Conservation (phyloP, 2,113 vertebrate species). For the Zosterops lateralis region DNA sequence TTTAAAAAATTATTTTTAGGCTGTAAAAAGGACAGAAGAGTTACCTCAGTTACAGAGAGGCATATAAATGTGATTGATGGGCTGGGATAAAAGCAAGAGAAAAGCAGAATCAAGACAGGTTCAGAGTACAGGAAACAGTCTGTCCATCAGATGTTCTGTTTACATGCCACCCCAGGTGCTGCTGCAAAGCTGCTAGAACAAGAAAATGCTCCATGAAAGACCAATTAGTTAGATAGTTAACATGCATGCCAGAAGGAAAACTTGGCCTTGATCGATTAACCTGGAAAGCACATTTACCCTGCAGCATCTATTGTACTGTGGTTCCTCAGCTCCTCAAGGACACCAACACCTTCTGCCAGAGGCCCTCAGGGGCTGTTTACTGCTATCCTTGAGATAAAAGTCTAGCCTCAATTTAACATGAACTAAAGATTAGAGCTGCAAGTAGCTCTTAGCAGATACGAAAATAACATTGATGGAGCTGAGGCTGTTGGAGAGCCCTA, state of each 20-base stretch:
- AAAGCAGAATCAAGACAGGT: not conserved
- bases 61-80: conserved; percentile 5
- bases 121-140: not conserved
- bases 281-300: not conserved
- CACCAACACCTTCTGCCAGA: not conserved
- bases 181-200: not conserved
- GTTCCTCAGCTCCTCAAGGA: not conserved
- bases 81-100: not conserved
- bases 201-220: not conserved
- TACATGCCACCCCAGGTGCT: not conserved
- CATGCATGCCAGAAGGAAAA: not conserved
- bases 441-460: not conserved
- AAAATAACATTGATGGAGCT: not conserved
- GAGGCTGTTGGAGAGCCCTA: not conserved
- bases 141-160: rapidly evolving
- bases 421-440: not conserved
- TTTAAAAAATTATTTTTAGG: not conserved
- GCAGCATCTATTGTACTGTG: not conserved
- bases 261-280: not conserved
- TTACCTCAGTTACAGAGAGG: not conserved
- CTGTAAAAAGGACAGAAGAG: not conserved
- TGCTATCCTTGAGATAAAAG: not conserved
- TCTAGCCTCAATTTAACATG: not conserved
- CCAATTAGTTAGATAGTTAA: not conserved
- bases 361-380: not conserved